Conservation (phyloP, 2,113 vertebrate species). For the Setophaga petechia region DNA sequence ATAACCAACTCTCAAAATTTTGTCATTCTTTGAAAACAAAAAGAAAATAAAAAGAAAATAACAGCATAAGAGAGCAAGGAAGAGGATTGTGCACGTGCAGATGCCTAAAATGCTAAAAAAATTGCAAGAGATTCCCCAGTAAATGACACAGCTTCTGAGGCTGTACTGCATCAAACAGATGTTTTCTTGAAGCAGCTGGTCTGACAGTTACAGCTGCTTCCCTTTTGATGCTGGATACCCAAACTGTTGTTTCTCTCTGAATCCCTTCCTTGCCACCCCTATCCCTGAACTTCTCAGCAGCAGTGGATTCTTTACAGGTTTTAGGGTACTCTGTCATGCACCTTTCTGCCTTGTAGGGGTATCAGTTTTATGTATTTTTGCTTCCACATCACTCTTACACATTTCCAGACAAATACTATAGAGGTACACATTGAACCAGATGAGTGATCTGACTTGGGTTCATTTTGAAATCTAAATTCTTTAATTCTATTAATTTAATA, state of each 20-base stretch:
- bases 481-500: neutral
- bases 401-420: neutral
- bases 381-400: neutral
- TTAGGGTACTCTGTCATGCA: neutral
- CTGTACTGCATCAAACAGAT: neutral
- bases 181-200: neutral
- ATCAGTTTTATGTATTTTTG: neutral
- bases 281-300: neutral
- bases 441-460: neutral
- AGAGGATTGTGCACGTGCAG: neutral
- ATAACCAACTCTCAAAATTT: neutral
- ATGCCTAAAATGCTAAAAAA: neutral
- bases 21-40: slow-evolving; percentile 18
- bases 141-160: neutral
- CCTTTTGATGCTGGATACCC: neutral
- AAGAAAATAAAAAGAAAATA: slow-evolving; percentile 16
- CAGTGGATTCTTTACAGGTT: neutral
- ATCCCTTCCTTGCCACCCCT: neutral
- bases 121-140: neutral
- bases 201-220: neutral
- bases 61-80: neutral
- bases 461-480: neutral
- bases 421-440: neutral
- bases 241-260: neutral
- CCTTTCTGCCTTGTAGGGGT: neutral